A percentile compares a stretch with the other conserved stretches of the same genome.
Conservation (phyloP, 2,888 invertebrate species). For the Acanthoscelides obtectus region DNA sequence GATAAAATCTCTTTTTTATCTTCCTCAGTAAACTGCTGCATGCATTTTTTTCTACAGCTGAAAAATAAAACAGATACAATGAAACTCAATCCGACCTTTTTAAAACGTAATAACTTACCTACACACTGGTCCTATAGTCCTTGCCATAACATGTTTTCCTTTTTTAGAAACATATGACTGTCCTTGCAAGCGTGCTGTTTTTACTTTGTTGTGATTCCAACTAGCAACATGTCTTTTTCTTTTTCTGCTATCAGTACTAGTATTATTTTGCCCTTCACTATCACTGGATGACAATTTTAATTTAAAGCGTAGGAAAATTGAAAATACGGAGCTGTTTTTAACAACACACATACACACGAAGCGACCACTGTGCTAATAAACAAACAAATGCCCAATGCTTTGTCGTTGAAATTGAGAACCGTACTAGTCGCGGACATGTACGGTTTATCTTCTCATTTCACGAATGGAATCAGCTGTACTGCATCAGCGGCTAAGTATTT, state of each 20-base stretch:
- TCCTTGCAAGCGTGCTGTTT: conserved; percentile 16
- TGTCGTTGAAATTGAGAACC: conserved; percentile 3
- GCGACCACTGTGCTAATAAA: conserved; percentile 3
- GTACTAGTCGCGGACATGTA: conserved; percentile 7
- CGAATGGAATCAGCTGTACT: background rate
- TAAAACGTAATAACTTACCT: conserved; percentile 14
- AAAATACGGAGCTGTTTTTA: conserved; percentile 7
- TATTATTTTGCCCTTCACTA: conserved; percentile 3
- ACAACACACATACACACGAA: conserved; percentile 8
- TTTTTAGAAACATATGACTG: conserved; percentile 17
- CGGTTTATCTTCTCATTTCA: conserved; percentile 2
- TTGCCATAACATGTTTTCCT: no score
- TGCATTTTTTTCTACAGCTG: conserved; percentile 18
- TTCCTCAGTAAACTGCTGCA: conserved; percentile 17
- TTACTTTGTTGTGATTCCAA: conserved; percentile 18
- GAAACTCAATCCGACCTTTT: conserved; percentile 2
- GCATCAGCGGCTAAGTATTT: background rate
- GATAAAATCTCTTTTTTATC: conserved; percentile 16
- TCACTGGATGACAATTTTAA: conserved; percentile 9
- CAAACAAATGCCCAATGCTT: conserved; percentile 1
- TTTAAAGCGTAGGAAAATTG: background rate
- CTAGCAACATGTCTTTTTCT: conserved; percentile 14
- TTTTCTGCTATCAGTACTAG: conserved; percentile 15
- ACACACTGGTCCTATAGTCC: conserved; percentile 15
- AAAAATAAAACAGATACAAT: conserved; percentile 11